Base-by-base conservation (phyloP, 2,113 vertebrate genomes). In the Brevimyrus niger region DNA sequence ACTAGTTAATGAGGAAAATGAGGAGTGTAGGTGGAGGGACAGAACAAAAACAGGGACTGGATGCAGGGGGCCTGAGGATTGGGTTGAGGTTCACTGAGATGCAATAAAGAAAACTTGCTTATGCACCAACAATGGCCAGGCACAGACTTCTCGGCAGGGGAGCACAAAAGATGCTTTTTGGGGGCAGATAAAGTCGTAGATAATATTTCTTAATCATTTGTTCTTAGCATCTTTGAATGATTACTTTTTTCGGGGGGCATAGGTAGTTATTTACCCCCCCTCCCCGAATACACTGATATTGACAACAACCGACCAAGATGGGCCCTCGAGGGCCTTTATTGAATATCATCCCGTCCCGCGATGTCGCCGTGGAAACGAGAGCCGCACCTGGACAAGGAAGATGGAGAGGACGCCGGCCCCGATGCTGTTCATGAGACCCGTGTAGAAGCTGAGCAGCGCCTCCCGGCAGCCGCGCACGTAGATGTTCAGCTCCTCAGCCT, bases 401-500 rank as follows among this genome's bases (percentile, higher is more conserved):
- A 95, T 92, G 53, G 96, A 95, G 46, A 96, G 91, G 7, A 96
- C 96, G 47, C 93, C 93, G 19, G 91, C 94, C 0, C 96, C 96
- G 9, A 97, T 96, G 90, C 94, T 95, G 90, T 96, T 96, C 96
- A 97, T 96, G 88, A 96, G 93, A 10, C 95, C 93, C 93, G 94
- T 96, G 92, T 95, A 97, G 91, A 96, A 96, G 91, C 91, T 84
- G 87, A 96, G 91, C 89, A 97, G 92, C 17, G 96, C 95, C 92
- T 96, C 96, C 58, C 96, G 94, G 93, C 96, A 97, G 89, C 96
- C 96, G 19, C 91, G 91, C 65, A 95, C 91, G 92, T 95, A 95
- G 90, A 97, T 94, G 94, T 97, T 97, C 90, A 96, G 96, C 90
- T 97, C 96, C 91, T 97, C 96, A 0, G 94, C 95, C 91, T 96